These are phyloP conservation scores for Ammodytes marinus DNA, from an alignment of 2,113 vertebrate species.

Conservation along the genomic window DNA sequence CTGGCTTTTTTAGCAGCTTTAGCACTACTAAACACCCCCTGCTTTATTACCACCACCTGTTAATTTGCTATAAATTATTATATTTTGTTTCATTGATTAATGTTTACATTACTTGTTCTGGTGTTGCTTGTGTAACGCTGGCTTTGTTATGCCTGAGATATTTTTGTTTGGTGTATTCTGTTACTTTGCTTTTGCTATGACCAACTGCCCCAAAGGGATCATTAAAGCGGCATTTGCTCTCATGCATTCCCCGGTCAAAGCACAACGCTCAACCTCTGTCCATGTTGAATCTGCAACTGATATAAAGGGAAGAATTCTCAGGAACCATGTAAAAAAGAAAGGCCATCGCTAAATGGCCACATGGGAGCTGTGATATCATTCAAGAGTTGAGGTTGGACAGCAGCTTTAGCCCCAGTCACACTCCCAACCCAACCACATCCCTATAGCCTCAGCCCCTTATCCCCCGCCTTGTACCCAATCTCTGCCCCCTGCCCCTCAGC, in stretches of 20 bases:
- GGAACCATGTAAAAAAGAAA: background rate
- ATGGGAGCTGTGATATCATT: conserved; percentile 60
- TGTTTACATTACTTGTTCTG: background rate
- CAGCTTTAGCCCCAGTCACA: conserved; percentile 51
- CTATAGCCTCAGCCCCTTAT: conserved; percentile 21
- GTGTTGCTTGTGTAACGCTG: conserved; percentile 2
- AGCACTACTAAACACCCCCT: background rate
- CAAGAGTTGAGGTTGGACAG: conserved; percentile 31
- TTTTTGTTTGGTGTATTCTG: conserved; percentile 2
- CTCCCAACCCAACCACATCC: conserved; percentile 31
- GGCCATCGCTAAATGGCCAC: background rate
- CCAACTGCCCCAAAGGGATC: background rate
- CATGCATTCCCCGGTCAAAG: background rate
- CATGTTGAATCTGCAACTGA: conserved; percentile 4
- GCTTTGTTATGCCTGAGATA: conserved; percentile 2
- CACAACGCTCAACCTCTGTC: background rate
- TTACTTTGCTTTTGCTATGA: conserved; percentile 29
- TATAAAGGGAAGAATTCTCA: background rate
- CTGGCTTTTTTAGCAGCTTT: conserved; percentile 2
- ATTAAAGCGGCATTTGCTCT: conserved; percentile 21
- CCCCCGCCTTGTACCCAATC: conserved; percentile 29
- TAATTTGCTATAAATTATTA: background rate
- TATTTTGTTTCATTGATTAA: conserved; percentile 7
- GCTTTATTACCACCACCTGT: background rate
- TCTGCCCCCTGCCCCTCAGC: conserved; percentile 49